These are phyloP conservation scores for Pachyuromys duprasi DNA, from an alignment of 2,797 vertebrate genomes.

Conservation along the genomic window DNA sequence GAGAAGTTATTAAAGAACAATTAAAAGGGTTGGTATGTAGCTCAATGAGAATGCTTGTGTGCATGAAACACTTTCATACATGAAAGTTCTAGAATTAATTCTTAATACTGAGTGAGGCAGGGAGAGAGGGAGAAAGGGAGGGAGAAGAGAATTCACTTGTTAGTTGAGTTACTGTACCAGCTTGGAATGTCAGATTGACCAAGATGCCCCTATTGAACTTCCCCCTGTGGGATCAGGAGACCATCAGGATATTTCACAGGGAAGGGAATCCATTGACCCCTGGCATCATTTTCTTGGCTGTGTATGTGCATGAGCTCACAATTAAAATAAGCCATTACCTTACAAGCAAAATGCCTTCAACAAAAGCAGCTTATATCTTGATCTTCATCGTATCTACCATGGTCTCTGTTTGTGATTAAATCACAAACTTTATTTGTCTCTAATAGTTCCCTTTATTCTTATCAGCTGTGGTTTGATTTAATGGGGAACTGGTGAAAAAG, in stretches of 20 bases:
- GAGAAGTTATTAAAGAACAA: background rate
- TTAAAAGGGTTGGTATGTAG: background rate
- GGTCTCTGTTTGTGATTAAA: constrained; percentile 6
- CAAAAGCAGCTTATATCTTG: background rate
- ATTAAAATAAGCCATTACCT: constrained; percentile 14
- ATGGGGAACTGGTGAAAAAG: background rate
- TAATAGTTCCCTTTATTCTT: constrained; percentile 47
- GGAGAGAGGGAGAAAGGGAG: background rate
- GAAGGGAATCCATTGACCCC: background rate
- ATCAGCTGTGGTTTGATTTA: background rate
- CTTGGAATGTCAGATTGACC: background rate
- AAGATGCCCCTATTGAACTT: background rate
- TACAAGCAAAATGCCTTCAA: constrained; percentile 5
- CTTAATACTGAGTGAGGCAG: background rate
- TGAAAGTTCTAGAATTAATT: background rate
- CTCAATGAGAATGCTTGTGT: background rate
- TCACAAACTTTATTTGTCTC: constrained; percentile 34
- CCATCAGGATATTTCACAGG: background rate
- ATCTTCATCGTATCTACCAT: background rate
- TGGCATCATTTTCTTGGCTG: too few relatives aligned
- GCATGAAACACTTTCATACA: too few relatives aligned
- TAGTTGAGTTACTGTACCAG: background rate
- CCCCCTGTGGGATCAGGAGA: background rate
- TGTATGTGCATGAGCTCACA: background rate
- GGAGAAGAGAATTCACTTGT: background rate